Percentiles rank a stretch among this genome's conserved stretches.
phyloP scores from a whole-genome alignment of 2,888 invertebrate genomes.

The Melieria picta region DNA sequence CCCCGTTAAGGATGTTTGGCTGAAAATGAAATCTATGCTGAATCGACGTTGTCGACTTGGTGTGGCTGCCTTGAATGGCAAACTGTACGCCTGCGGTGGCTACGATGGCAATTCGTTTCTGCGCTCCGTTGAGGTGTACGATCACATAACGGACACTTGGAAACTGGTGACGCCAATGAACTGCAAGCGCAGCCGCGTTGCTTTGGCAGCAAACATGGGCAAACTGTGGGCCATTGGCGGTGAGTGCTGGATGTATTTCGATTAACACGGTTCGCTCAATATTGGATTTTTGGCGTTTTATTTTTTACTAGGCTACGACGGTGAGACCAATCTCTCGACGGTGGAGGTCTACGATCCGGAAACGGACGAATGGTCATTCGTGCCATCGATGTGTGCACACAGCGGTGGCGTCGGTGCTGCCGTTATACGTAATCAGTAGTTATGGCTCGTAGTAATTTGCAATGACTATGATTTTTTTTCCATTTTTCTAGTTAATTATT shows the following conservation, averaged over 20 bases:
- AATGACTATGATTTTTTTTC: background rate
- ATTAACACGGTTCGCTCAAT: background rate
- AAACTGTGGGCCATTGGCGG: constrained; percentile 86
- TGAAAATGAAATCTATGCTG: constrained; percentile 80
- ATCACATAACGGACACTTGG: constrained; percentile 81
- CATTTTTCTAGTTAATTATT: constrained; percentile 8
- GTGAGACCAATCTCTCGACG: constrained; percentile 81
- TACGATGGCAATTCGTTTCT: constrained; percentile 87
- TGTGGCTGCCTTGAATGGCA: constrained; percentile 82
- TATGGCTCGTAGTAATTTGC: background rate
- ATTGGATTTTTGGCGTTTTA: background rate
- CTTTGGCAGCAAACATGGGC: constrained; percentile 84
- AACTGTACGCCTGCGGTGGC: constrained; percentile 85
- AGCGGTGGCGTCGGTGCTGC: constrained; percentile 92
- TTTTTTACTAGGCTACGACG: constrained; percentile 70
- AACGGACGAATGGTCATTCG: constrained; percentile 77
- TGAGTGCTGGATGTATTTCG: constrained; percentile 16
- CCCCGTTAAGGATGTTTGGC: constrained; percentile 78
- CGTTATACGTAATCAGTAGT: constrained; percentile 72
- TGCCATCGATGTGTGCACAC: constrained; percentile 83
- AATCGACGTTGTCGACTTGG: constrained; percentile 85
- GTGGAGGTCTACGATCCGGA: constrained; percentile 87
- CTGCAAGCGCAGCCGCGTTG: constrained; percentile 82
- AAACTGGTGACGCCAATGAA: constrained; percentile 82
- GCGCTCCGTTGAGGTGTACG: constrained; percentile 83